Evolutionary conservation across 2,888 invertebrate genomes (phyloP).

Genomic region (Leptinotarsa juncta): DNA sequence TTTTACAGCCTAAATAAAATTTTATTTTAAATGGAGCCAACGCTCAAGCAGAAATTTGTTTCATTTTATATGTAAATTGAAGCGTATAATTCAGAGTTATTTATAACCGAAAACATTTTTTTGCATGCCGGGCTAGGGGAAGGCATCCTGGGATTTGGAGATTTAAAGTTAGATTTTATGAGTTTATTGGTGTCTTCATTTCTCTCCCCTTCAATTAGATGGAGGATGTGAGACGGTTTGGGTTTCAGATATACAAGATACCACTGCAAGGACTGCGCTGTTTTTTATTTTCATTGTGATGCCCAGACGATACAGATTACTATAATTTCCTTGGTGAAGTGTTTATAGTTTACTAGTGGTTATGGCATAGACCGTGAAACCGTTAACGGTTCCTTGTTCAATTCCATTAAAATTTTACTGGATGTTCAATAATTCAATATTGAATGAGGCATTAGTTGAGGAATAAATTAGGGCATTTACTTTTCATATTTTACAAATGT

Average conservation of each 20-base stretch:
- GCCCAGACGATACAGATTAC: slow-evolving; percentile 2
- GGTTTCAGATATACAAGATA: slow-evolving; percentile 1
- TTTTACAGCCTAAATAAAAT: slow-evolving; percentile 51
- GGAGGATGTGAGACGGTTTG: slow-evolving; percentile 28
- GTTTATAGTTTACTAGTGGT: neutral
- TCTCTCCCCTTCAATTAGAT: slow-evolving; percentile 46
- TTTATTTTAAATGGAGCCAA: slow-evolving; percentile 42
- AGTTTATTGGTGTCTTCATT: slow-evolving; percentile 58
- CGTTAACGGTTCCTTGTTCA: neutral
- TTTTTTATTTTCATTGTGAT: neutral
- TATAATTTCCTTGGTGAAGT: neutral
- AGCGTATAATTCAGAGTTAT: slow-evolving; percentile 47
- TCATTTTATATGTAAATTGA: slow-evolving; percentile 55
- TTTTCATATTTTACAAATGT: no score
- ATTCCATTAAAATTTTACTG: neutral
- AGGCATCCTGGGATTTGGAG: slow-evolving; percentile 35
- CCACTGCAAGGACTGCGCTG: neutral
- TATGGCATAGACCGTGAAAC: neutral
- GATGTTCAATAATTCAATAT: neutral
- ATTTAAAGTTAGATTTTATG: slow-evolving; percentile 55
- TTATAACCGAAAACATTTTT: slow-evolving; percentile 55
- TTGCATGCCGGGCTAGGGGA: slow-evolving; percentile 42
- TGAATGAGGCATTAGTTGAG: neutral
- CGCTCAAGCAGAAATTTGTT: slow-evolving; percentile 39
- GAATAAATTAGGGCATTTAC: neutral